Percentiles rank a stretch among this genome's conserved stretches.
phyloP scores from a whole-genome alignment of 2,113 vertebrate genomes.

The Neodontobutis hainanensis region DNA sequence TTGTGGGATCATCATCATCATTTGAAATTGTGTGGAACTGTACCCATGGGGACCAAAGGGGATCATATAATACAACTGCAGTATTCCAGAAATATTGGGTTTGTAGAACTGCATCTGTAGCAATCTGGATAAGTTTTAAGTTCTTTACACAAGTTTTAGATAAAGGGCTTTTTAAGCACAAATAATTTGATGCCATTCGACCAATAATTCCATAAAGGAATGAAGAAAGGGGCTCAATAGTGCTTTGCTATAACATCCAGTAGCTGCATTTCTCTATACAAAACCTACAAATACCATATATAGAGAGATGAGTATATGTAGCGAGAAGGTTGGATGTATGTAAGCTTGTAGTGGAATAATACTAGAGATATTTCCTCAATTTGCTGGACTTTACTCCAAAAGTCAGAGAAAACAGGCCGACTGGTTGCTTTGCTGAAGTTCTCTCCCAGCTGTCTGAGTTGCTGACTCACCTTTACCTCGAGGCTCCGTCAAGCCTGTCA shows the following conservation, averaged over 20 bases:
- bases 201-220: too few species aligned
- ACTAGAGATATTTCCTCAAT: conserved; percentile 3
- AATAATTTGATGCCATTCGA: too few species aligned
- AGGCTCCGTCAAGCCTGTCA: conserved; percentile 23
- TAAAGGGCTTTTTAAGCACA: background rate
- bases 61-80: conserved; percentile 25
- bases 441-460: conserved; percentile 41
- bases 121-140: background rate
- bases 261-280: too few species aligned
- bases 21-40: conserved; percentile 15
- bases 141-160: background rate
- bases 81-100: background rate
- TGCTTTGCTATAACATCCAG: too few species aligned
- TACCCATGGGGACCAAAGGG: conserved; percentile 19
- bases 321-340: background rate
- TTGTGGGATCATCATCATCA: conserved; percentile 17
- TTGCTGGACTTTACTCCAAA: conserved; percentile 35
- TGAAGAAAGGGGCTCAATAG: too few species aligned
- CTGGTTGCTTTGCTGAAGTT: conserved; percentile 27
- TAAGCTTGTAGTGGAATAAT: background rate
- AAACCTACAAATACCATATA: too few species aligned
- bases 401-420: conserved; percentile 20
- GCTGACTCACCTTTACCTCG: conserved; percentile 62
- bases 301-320: too few species aligned
- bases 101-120: conserved; percentile 19